A percentile compares a stretch with the other conserved stretches of the same genome.
phyloP scores from a whole-genome alignment of 2,888 invertebrate species.

The Lysandra bellargus region DNA sequence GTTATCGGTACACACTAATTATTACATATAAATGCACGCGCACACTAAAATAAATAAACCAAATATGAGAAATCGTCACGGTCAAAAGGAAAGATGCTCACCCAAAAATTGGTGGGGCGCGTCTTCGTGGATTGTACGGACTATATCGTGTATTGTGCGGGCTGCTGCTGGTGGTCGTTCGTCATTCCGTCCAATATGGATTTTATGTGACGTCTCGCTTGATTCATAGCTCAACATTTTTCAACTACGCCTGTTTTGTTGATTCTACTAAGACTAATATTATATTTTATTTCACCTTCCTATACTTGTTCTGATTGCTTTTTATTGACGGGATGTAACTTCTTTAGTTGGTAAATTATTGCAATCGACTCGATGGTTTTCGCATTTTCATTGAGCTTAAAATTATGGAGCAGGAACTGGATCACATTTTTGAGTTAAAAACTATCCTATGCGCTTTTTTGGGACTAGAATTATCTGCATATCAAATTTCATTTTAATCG shows the following conservation, averaged over 20 bases:
- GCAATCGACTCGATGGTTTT: not conserved
- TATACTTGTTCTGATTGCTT: not conserved
- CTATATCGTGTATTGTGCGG: not conserved
- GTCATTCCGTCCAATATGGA: slow-evolving; percentile 18
- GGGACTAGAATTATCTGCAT: no score
- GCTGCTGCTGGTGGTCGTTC: not conserved
- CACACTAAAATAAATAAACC: no score
- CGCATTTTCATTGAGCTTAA: no score
- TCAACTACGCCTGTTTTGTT: not conserved
- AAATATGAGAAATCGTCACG: no score
- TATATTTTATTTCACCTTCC: not conserved
- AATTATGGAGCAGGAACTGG: no score
- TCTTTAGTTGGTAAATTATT: not conserved
- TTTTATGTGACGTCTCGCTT: not conserved
- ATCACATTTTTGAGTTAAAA: no score
- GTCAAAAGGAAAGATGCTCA: no score
- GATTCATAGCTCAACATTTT: not conserved
- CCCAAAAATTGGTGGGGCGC: no score
- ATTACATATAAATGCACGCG: no score
- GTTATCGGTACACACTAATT: no score
- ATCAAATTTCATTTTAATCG: not conserved
- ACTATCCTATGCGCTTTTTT: no score
- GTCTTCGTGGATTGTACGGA: no score
- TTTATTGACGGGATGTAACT: not conserved
- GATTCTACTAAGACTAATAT: not conserved